These are phyloP conservation scores for Choristoneura rosaceana DNA, from an alignment of 2,888 invertebrate genomes.

Conservation along the genomic window DNA sequence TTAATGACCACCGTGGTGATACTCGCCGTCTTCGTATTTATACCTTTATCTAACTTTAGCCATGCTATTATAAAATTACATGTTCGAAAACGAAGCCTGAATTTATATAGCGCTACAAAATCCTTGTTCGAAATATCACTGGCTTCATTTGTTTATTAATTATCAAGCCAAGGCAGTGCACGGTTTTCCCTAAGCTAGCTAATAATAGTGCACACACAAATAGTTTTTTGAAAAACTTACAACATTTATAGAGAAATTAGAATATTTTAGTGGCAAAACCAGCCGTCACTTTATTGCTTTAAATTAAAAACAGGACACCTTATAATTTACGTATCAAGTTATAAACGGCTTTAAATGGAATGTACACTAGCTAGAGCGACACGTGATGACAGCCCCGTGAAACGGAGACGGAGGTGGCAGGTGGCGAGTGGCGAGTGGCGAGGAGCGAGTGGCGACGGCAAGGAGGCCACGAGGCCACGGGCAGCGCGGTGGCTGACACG, in stretches of 20 bases:
- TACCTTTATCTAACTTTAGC: conserved; percentile 12
- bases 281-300: conserved; percentile 29
- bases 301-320: conserved; percentile 9
- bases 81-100: conserved; percentile 4
- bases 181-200: conserved; percentile 49
- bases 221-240: conserved; percentile 3
- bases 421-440: conserved; percentile 40
- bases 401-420: conserved; percentile 27
- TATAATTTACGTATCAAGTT: conserved; percentile 9
- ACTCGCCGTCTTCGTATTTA: background rate
- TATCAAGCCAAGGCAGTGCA: conserved; percentile 60
- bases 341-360: conserved; percentile 49
- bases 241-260: conserved; percentile 15
- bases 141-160: conserved; percentile 51
- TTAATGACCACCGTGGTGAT: background rate
- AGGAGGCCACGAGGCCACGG: conserved; percentile 47
- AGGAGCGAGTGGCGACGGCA: conserved; percentile 48
- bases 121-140: conserved; percentile 52
- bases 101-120: conserved; percentile 15
- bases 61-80: conserved; percentile 1
- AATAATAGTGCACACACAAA: conserved; percentile 31
- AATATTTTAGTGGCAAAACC: conserved; percentile 1
- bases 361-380: conserved; percentile 60
- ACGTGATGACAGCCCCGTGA: conserved; percentile 35
- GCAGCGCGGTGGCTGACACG: conserved; percentile 35